Evolutionary conservation across 2,113 vertebrate species (phyloP).

Genomic region (Prunella fulvescens): DNA sequence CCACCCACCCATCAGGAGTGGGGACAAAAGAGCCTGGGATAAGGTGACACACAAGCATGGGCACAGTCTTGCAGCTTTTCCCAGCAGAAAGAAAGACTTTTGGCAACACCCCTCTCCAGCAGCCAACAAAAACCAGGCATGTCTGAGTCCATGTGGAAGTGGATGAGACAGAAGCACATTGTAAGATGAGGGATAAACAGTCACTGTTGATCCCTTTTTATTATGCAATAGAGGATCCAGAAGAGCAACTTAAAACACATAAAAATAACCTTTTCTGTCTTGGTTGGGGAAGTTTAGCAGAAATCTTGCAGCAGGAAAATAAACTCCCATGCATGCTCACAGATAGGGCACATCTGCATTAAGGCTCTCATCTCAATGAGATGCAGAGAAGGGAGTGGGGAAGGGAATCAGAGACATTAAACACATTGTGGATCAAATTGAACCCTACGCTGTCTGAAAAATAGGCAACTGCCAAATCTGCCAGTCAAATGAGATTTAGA

Average conservation of each 20-base stretch:
- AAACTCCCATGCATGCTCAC: accelerated
- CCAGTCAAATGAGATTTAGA: not conserved
- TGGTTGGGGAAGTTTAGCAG: not conserved
- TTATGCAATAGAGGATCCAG: not conserved
- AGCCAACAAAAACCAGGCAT: not conserved
- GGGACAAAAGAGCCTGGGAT: not conserved
- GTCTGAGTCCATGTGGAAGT: accelerated
- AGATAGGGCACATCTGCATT: not conserved
- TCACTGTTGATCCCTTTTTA: accelerated
- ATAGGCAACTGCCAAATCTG: not conserved
- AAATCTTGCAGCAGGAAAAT: not conserved
- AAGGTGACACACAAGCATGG: not conserved
- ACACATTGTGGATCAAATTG: not conserved
- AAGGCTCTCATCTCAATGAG: not conserved
- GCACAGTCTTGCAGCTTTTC: not conserved
- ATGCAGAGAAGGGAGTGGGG: not conserved
- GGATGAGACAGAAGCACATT: not conserved
- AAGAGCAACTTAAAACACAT: not conserved
- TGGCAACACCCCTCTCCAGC: not conserved
- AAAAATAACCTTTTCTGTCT: not conserved
- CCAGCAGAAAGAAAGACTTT: not conserved
- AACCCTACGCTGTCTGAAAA: not conserved
- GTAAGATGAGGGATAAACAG: not conserved
- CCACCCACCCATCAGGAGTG: not conserved
- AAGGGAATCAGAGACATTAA: not conserved